These are phyloP conservation scores for Thamnophis sirtalis DNA, from an alignment of 2,113 vertebrate genomes.

Conservation along the genomic window DNA sequence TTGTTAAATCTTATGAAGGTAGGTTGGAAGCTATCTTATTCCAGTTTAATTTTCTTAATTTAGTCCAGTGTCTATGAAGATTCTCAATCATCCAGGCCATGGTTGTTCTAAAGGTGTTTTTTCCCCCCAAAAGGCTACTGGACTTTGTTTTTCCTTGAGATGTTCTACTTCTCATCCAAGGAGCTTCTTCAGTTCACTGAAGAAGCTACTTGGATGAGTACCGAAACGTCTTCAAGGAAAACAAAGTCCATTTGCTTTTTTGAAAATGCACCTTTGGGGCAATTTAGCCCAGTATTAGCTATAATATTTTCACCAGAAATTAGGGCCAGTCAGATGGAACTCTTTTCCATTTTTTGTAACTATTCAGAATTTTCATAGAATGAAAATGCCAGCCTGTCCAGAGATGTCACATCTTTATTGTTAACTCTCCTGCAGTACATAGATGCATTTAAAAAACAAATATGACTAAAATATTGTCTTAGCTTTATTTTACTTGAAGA, in stretches of 20 bases:
- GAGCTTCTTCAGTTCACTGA: too few species aligned
- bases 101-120: too few species aligned
- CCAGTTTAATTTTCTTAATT: background rate
- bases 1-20: background rate
- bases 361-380: background rate
- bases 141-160: too few species aligned
- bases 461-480: background rate
- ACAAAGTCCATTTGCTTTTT: too few species aligned
- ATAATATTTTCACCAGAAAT: background rate
- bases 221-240: too few species aligned
- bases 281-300: background rate
- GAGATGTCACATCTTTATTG: background rate
- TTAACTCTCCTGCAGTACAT: background rate
- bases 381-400: background rate
- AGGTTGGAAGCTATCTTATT: background rate
- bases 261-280: too few species aligned
- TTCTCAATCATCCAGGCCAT: too few species aligned
- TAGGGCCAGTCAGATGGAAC: background rate
- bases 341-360: background rate
- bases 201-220: too few species aligned
- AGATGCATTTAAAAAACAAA: background rate
- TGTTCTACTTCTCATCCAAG: too few species aligned
- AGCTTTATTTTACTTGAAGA: background rate
- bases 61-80: background rate
- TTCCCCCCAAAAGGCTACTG: too few species aligned